Evolutionary conservation across 1,140 invertebrate species (phyloP).

Genomic region (Apis florea): DNA sequence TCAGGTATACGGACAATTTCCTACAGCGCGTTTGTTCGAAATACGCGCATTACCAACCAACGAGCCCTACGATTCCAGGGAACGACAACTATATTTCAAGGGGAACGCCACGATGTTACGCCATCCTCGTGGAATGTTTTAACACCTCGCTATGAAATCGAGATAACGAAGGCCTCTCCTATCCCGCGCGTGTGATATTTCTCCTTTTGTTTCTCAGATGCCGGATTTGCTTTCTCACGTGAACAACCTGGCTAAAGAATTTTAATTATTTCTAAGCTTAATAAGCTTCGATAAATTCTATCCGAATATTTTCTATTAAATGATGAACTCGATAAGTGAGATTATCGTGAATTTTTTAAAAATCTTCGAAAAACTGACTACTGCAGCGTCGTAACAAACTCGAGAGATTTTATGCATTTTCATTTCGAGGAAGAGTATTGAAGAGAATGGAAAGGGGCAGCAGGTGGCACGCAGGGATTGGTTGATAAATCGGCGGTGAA

Average conservation of each 20-base stretch:
- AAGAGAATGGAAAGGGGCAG: background rate
- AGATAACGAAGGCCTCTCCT: constrained; percentile 27
- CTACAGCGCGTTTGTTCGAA: constrained; percentile 39
- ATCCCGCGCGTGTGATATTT: background rate
- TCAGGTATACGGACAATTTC: constrained; percentile 70
- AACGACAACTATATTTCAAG: constrained; percentile 49
- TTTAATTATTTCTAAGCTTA: background rate
- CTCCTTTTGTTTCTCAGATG: too few relatives aligned
- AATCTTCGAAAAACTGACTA: background rate
- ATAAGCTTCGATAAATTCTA: too few relatives aligned
- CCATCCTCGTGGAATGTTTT: constrained; percentile 28
- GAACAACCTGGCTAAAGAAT: background rate
- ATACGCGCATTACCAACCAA: background rate
- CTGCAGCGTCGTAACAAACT: background rate
- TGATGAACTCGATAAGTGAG: background rate
- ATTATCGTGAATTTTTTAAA: background rate
- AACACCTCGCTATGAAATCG: constrained; percentile 37
- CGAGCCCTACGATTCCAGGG: background rate
- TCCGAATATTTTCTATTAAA: too few relatives aligned
- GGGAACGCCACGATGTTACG: background rate
- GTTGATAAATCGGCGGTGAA: constrained; percentile 69
- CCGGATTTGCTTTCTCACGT: background rate
- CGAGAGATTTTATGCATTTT: background rate
- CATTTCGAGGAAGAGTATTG: background rate
- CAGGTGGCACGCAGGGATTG: constrained; percentile 41